Evolutionary conservation across 2,797 vertebrate genomes (phyloP).

Genomic region (Euthynnus affinis): DNA sequence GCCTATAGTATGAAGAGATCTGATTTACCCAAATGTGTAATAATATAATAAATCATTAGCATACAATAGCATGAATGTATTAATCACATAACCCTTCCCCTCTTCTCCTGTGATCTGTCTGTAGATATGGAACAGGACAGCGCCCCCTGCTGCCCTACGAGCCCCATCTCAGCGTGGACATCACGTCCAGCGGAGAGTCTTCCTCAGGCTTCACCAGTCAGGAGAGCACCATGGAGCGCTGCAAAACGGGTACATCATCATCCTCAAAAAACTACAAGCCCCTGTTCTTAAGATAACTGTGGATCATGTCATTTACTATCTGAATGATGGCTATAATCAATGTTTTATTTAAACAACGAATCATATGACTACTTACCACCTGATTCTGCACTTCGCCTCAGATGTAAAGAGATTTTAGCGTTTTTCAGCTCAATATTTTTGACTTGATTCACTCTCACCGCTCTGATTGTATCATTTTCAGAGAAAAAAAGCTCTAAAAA

Average conservation of each 20-base stretch:
- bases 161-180: constrained; percentile 86
- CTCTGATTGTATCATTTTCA: too few species aligned
- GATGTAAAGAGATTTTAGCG: neutral
- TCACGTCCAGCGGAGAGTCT: constrained; percentile 89
- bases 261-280: neutral
- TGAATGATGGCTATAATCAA: neutral
- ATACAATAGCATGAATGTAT: neutral
- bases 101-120: constrained; percentile 4
- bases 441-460: too few species aligned
- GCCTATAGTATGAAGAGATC: neutral
- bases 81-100: neutral
- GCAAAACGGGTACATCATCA: constrained; percentile 87
- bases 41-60: neutral
- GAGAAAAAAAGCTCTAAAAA: neutral
- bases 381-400: neutral
- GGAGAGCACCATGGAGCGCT: constrained; percentile 92
- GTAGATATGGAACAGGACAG: constrained; percentile 85
- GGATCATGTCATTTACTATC: neutral
- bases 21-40: neutral
- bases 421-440: neutral
- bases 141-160: constrained; percentile 87
- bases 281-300: neutral
- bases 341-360: neutral
- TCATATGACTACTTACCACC: neutral
- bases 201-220: constrained; percentile 92